Evolutionary conservation across 2,888 invertebrate species (phyloP).

Genomic region (Noctua comes): DNA sequence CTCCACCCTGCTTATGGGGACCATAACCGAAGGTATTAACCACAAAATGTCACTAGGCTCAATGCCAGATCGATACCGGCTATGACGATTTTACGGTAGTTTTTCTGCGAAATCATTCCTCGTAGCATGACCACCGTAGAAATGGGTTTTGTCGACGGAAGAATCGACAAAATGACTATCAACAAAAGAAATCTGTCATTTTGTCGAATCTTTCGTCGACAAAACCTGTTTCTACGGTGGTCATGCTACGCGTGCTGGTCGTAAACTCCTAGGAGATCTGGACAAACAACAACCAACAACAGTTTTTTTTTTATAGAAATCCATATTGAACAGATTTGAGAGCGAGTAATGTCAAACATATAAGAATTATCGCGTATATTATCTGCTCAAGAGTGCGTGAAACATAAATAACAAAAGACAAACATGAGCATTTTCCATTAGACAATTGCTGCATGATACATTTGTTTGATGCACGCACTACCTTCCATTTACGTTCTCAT

Average conservation of each 20-base stretch:
- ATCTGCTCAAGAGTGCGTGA: slow-evolving; percentile 22
- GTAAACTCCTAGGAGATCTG: neutral
- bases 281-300: neutral
- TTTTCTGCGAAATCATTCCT: neutral
- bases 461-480: slow-evolving; percentile 34
- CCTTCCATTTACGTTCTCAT: slow-evolving; percentile 18
- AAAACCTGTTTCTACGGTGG: no score
- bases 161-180: no score
- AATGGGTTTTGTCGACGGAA: no score
- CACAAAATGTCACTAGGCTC: neutral
- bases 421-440: slow-evolving; percentile 37
- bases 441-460: slow-evolving; percentile 30
- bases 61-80: neutral
- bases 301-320: neutral
- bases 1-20: no score
- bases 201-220: no score
- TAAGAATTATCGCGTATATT: slow-evolving; percentile 2
- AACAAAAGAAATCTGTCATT: no score
- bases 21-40: neutral
- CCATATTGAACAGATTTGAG: neutral
- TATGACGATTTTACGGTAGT: no score
- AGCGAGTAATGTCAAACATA: neutral
- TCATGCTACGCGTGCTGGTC: no score
- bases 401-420: slow-evolving; percentile 20
- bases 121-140: no score